Base-by-base conservation (phyloP, 2,797 vertebrate species). In the Oreochromis mossambicus region DNA sequence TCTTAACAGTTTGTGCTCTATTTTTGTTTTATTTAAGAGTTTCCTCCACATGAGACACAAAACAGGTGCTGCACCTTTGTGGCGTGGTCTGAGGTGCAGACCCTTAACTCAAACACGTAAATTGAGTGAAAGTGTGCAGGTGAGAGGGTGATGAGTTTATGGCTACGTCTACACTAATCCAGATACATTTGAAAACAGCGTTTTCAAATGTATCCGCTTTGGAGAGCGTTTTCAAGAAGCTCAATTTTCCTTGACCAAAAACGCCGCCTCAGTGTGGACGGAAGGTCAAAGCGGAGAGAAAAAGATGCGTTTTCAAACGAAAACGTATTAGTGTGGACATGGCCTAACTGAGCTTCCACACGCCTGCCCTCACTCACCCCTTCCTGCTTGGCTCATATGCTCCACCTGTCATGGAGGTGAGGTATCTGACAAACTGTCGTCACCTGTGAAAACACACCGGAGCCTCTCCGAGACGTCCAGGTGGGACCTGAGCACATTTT, bases 341-440 rank as follows among this genome's bases (percentile, higher is more conserved):
- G 55, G 15, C 55, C 29, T 32, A 63, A 63, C 58, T 1, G 2
- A 12, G 58, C 58, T 63, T 63, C 10, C 17, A 63, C 58, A 63
- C 2, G 0, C 4, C 32, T 63, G 19, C 10, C 6, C 58, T 36
- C 32, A 17, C 58, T 63, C 32, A 36, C 9, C 7, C 7, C 29
- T 4, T 9, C 13, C 54, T 5, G 21, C 7, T 9, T 38, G 34
- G 52, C 68, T 76, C 52, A 5, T 4, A n/a, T 21, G 1, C 58
- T 32, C 82, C 3, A 5, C 63, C 76, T 6, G 12, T 52, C 90
- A 58, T 3, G 4, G 77, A 79, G 54, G 81, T 83, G 90, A 87
- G 83, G 38, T 19, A 92, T 88, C 73, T 85, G 70, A 87, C 89
- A 66, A 1, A 58, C 81, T 6, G 13, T 32, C 73, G 9, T 26